Percentiles rank a stretch among this genome's conserved stretches.
Conservation (phyloP, 2,888 invertebrate species). For the Drosophila buzzatii region DNA sequence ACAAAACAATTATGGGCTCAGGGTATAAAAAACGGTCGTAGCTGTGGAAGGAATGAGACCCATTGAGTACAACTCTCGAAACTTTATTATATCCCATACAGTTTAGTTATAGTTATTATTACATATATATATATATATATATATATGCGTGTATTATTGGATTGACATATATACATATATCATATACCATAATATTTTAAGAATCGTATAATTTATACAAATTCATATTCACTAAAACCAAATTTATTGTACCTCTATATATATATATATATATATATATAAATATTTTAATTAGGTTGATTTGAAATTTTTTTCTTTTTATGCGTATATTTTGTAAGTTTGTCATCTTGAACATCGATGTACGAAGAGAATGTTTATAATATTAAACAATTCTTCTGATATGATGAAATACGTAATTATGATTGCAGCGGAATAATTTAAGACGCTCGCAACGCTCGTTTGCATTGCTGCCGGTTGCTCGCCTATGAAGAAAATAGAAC, state of each 20-base stretch:
- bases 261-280: constrained; percentile 31
- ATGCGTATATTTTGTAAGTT: constrained; percentile 38
- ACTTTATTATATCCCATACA: not conserved
- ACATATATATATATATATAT: not conserved
- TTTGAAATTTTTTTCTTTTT: not conserved
- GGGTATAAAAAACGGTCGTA: not conserved
- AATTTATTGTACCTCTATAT: constrained; percentile 6
- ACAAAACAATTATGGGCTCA: too few species aligned
- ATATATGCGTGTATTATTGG: not conserved
- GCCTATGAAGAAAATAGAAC: constrained; percentile 86
- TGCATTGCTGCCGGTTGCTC: constrained; percentile 96
- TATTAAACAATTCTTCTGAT: constrained; percentile 82
- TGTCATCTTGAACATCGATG: constrained; percentile 68
- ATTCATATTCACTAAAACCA: not conserved
- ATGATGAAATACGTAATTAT: constrained; percentile 83
- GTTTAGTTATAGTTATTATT: not conserved
- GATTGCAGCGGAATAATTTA: constrained; percentile 70
- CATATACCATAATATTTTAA: not conserved
- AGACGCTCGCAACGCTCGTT: constrained; percentile 87
- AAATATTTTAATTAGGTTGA: not conserved
- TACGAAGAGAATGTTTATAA: constrained; percentile 41
- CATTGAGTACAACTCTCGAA: not conserved
- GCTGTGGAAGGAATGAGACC: not conserved
- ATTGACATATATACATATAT: not conserved
- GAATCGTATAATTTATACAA: constrained; percentile 8